These are phyloP conservation scores for Ploceus nigricollis DNA, from an alignment of 2,113 vertebrate species.

Conservation along the genomic window DNA sequence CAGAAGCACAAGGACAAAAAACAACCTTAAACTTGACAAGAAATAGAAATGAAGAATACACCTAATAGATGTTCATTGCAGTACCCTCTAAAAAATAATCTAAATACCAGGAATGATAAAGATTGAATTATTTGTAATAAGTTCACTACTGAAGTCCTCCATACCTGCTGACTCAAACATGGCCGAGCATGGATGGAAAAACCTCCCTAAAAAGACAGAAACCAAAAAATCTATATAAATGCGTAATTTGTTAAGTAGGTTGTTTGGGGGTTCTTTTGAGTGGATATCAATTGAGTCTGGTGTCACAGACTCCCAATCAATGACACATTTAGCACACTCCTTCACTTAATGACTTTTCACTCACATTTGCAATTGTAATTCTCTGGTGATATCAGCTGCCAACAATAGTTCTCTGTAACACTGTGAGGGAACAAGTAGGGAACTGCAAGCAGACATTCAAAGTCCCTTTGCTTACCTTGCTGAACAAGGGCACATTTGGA, in stretches of 20 bases:
- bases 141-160: not conserved
- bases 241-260: not conserved
- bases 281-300: not conserved
- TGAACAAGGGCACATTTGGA: not conserved
- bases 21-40: not conserved
- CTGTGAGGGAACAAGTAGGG: not conserved
- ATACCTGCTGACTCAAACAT: not conserved
- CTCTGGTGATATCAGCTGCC: not conserved
- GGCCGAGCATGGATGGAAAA: not conserved
- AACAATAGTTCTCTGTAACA: not conserved
- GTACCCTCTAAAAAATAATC: not conserved
- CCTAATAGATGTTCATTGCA: not conserved
- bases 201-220: not conserved
- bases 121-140: not conserved
- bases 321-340: not conserved
- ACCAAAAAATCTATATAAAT: not conserved
- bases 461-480: not conserved
- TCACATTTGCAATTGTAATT: slow-evolving; percentile 20
- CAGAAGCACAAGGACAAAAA: not conserved
- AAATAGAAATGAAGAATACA: not conserved
- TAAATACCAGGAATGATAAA: not conserved
- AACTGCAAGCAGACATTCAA: not conserved
- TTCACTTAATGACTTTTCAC: slow-evolving; percentile 22
- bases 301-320: not conserved
- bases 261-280: not conserved